These are phyloP conservation scores for Xerus inauris DNA, from an alignment of 2,113 vertebrate species.

Conservation along the genomic window DNA sequence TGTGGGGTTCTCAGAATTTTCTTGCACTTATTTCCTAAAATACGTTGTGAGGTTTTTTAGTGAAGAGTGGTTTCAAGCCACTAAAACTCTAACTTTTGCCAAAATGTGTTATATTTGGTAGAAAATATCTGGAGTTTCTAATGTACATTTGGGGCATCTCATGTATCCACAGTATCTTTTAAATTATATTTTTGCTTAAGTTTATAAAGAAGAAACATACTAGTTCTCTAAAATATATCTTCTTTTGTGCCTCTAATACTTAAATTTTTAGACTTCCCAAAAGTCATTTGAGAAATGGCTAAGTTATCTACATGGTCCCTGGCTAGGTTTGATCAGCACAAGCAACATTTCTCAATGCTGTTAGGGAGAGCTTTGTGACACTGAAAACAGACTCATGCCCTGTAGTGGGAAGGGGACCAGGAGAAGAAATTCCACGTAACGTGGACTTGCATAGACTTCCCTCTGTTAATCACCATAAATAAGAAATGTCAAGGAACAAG, in stretches of 20 bases:
- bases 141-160: neutral
- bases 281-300: neutral
- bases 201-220: neutral
- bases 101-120: neutral
- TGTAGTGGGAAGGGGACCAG: neutral
- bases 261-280: neutral
- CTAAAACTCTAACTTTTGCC: neutral
- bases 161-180: neutral
- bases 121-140: neutral
- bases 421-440: neutral
- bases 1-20: neutral
- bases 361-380: neutral
- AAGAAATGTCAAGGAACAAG: neutral
- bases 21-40: neutral
- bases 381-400: neutral
- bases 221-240: neutral
- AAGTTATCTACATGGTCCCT: neutral
- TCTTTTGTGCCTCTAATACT: neutral
- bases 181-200: neutral
- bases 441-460: neutral
- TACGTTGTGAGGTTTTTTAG: neutral
- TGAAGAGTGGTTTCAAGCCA: constrained; percentile 8
- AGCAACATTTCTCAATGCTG: neutral
- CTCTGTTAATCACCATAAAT: neutral
- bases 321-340: neutral